Percentiles rank a stretch among this genome's conserved stretches.
Conservation (phyloP, 2,797 vertebrate species). For the Scyliorhinus canicula region DNA sequence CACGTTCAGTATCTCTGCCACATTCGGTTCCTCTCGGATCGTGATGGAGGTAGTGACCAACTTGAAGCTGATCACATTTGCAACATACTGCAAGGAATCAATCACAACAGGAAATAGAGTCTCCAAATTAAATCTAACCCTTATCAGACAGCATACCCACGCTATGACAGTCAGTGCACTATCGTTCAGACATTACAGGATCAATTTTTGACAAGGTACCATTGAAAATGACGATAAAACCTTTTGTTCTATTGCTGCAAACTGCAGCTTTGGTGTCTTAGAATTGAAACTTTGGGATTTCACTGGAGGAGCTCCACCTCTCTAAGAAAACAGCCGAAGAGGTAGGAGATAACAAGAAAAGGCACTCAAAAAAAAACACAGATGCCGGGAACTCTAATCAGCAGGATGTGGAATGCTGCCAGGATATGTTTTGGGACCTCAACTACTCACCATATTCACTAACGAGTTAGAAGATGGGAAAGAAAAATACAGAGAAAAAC, state of each 20-base stretch:
- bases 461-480: too few species aligned
- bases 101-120: not conserved
- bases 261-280: not conserved
- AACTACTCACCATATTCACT: too few species aligned
- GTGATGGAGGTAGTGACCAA: slow-evolving; percentile 80
- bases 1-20: slow-evolving; percentile 83
- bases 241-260: not conserved
- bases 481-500: too few species aligned
- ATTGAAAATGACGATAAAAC: not conserved
- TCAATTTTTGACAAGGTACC: not conserved
- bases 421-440: too few species aligned
- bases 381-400: too few species aligned
- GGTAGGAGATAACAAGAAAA: not conserved
- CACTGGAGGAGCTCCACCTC: not conserved
- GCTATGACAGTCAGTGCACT: not conserved
- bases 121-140: not conserved
- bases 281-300: not conserved
- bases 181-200: not conserved
- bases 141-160: not conserved
- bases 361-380: not conserved
- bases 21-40: slow-evolving; percentile 68
- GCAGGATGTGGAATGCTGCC: too few species aligned
- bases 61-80: slow-evolving; percentile 75
- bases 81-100: slow-evolving; percentile 70
- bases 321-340: too few species aligned